Conservation (phyloP, 2,888 invertebrate genomes). For the Keiferia lycopersicella region DNA sequence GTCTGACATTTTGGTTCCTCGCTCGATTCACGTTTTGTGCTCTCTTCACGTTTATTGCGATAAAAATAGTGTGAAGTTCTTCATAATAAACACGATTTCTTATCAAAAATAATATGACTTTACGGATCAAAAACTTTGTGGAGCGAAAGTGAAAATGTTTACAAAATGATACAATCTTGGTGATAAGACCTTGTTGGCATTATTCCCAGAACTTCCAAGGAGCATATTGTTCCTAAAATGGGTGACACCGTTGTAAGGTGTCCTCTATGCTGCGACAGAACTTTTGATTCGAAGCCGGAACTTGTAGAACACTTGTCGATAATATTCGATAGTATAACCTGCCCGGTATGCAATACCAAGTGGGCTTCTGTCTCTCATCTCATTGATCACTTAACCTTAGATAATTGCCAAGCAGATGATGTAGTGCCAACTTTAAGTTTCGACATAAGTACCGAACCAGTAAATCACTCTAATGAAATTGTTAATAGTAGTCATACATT, state of each 20-base stretch:
- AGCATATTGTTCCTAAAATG: conserved; percentile 58
- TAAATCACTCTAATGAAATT: not conserved
- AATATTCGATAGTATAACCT: conserved; percentile 73
- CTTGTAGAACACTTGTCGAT: conserved; percentile 78
- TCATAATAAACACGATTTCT: conserved; percentile 59
- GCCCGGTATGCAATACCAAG: conserved; percentile 81
- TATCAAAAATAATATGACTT: conserved; percentile 66
- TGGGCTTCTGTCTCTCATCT: conserved; percentile 78
- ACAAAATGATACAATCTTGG: conserved; percentile 46
- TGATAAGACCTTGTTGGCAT: not conserved
- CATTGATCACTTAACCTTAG: conserved; percentile 79
- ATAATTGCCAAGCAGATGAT: conserved; percentile 50
- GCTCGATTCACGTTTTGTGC: conserved; percentile 48
- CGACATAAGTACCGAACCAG: conserved; percentile 22
- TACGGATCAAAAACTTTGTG: conserved; percentile 50
- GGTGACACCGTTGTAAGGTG: conserved; percentile 77
- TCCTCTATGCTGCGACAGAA: conserved; percentile 84
- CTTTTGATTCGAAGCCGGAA: conserved; percentile 80
- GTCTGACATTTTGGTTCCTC: conserved; percentile 38
- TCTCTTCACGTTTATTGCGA: conserved; percentile 54
- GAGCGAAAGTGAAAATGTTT: conserved; percentile 49
- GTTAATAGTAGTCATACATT: not conserved
- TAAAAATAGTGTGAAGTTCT: conserved; percentile 75
- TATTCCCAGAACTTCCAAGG: conserved; percentile 1
- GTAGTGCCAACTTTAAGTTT: conserved; percentile 27